Base-by-base conservation (phyloP, 2,888 invertebrate species). In the Glaucopsyche alexis region DNA sequence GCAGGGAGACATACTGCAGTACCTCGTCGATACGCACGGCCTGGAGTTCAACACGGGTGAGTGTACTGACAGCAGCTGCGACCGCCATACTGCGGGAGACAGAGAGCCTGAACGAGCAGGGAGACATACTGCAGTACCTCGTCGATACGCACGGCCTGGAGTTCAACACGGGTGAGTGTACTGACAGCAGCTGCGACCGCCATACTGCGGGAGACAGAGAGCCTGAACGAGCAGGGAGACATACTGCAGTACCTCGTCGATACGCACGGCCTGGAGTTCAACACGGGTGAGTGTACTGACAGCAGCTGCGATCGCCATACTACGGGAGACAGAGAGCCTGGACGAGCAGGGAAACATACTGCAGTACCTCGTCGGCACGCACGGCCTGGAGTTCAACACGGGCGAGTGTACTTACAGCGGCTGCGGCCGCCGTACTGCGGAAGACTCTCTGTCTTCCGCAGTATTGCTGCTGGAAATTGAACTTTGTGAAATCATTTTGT, bases 331-430 rank as follows among this genome's bases (percentile, higher is more conserved):
- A 0, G 99, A 99, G 84, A 96, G 96, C 78, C 93, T 99, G 64
- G 99, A 99, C 87, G 99, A 99, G 83, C 99, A 99, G 90, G 99
- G 99, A 5, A 99, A 99, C 83, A 99, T 99, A 79, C 91, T 99
- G 76, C 99, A 99, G 90, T 99, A 98, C 89, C 93, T 99, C 79
- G 99, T 98, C 42, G 97, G 98, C 84, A 96, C 98, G 0, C 97
- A 98, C 85, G 98, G 97, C 11, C 90, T 97, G 40, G 96, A 96
- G 76, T 97, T 95, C 81, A 95, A 96, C 81, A 97, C 97, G 40
- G 97, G 96, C 95, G 82, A 72, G 76, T 76, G n/a, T n/a, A n/a
- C n/a, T n/a, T n/a, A n/a, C n/a, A n/a, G n/a, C n/a, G n/a, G n/a
- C n/a, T n/a, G n/a, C n/a, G n/a, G n/a, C 99, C 81, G 95, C 97